Evolutionary conservation across 1,140 invertebrate genomes (phyloP).

Genomic region (Cydia fagiglandana): DNA sequence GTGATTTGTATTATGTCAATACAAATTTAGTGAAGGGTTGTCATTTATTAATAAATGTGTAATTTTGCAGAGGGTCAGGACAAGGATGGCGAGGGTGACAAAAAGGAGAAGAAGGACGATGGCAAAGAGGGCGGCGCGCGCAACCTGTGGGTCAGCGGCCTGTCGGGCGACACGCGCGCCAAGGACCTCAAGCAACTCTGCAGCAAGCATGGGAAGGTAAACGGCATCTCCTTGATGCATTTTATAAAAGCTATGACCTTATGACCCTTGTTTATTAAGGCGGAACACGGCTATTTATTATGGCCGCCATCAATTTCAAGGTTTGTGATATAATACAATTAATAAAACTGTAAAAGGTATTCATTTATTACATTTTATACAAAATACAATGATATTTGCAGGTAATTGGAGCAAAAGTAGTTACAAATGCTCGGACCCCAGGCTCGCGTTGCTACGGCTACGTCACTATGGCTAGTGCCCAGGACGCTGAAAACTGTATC

Average conservation of each 20-base stretch:
- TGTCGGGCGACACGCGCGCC: conserved; percentile 92
- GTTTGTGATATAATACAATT: no score
- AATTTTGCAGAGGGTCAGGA: conserved; percentile 64
- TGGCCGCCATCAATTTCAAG: no score
- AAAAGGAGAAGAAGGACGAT: conserved; percentile 71
- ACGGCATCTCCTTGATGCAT: neutral
- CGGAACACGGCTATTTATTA: no score
- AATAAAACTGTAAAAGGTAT: neutral
- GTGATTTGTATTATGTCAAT: neutral
- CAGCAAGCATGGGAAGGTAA: conserved; percentile 92
- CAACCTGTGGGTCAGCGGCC: conserved; percentile 95
- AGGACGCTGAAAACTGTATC: conserved; percentile 94
- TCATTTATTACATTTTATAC: no score
- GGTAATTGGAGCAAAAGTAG: conserved; percentile 97
- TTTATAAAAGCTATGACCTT: no score
- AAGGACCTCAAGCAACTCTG: conserved; percentile 95
- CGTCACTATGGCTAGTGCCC: conserved; percentile 93
- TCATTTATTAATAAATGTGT: neutral
- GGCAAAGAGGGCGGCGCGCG: conserved; percentile 75
- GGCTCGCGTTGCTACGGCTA: conserved; percentile 96
- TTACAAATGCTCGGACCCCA: conserved; percentile 94
- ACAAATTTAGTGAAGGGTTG: neutral
- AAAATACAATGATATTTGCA: conserved; percentile 37
- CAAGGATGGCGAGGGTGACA: conserved; percentile 64
- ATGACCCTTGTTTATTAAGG: no score